These are phyloP conservation scores for human (Homo sapiens) DNA, from an alignment of 2,113 vertebrate genomes.

Conservation along the genomic window GRCh38 chr5:166992501-166993000, in stretches of 20 bases:
- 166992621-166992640: constrained; percentile 16
- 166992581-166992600: constrained; percentile 56
- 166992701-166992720: constrained; percentile 32
- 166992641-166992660: constrained; percentile 34
- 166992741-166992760: not conserved
- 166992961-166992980: not conserved
- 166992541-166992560: constrained; percentile 6
- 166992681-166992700: constrained; percentile 63
- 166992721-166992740: constrained; percentile 57
- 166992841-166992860: not conserved
- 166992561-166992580: constrained; percentile 47
- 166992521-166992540: constrained; percentile 45
- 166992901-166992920: not conserved
- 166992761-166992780: constrained; percentile 23
- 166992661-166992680: constrained; percentile 55
- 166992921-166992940: constrained; percentile 14
- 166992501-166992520: constrained; percentile 58
- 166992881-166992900: constrained; percentile 16
- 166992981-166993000: not conserved
- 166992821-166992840: constrained; percentile 23
- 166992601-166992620: constrained; percentile 11
- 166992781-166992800: constrained; percentile 12
- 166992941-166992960: not conserved
- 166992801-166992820: constrained; percentile 21
- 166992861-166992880: not conserved